phyloP scores from a whole-genome alignment of 2,888 invertebrate species.

The Metacarcinus magister region DNA sequence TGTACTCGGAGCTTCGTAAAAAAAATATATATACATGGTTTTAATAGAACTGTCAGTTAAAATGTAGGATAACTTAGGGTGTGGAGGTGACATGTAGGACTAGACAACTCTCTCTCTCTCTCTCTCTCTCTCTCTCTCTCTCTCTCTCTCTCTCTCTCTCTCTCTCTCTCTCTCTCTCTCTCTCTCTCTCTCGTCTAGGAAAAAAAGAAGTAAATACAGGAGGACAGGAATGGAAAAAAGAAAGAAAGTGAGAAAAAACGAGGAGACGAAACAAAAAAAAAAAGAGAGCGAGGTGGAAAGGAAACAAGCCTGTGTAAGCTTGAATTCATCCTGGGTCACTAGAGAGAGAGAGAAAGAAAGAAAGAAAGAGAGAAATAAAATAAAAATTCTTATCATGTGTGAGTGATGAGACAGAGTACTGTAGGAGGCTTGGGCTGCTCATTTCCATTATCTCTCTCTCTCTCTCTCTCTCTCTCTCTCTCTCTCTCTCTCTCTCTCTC shows the following conservation, averaged over 20 bases:
- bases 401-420: neutral
- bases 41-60: neutral
- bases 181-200: no score
- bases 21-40: neutral
- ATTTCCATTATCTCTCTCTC: neutral
- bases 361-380: slow-evolving; percentile 10
- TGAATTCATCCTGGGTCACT: no score
- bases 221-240: neutral
- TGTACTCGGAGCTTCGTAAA: neutral
- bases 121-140: slow-evolving; percentile 54
- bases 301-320: no score
- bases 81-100: no score
- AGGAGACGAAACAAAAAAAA: no score
- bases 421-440: neutral
- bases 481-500: slow-evolving; percentile 3
- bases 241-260: neutral
- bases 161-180: slow-evolving; percentile 18
- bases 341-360: neutral
- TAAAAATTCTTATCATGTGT: neutral
- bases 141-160: slow-evolving; percentile 40
- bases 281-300: no score
- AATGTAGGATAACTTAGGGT: neutral
- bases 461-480: neutral
- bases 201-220: no score
- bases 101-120: neutral